Evolutionary conservation across 2,888 invertebrate species (phyloP), one percentile per base, ranked within the genome.

Genomic region (Stenoptilia bipunctidactyla): DNA sequence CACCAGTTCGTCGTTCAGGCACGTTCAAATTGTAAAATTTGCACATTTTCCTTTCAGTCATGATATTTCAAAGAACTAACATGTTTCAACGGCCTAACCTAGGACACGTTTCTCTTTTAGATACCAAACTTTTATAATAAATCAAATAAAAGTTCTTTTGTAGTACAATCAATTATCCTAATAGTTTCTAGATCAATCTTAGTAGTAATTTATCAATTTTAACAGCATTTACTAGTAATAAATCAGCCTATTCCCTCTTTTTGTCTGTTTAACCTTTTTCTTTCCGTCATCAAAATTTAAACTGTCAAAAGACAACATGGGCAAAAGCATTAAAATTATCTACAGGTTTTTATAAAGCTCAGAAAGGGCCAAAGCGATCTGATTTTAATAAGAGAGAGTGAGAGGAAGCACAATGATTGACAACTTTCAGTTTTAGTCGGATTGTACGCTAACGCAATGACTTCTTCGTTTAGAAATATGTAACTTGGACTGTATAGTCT

Each of bases 11-110:
- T 62, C 83, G 77, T 58, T 83, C 82, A 64, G 83, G 83, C 65
- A 82, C 79, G 63, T 83, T 83, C 66, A 83, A 82, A 74, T 83
- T 83, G 75, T 83, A 83, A 68, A 82, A 83, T 61, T 82, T 83
- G 75, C 83, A 83, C 83, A 83, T 83, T 82, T 82, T 83, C 56
- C 82, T 77, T 74, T 83, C 83, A 72, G 76, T 83, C 83, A 83
- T 83, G 76, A 72, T 82, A 83, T 68, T 75, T 67, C 66, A 76
- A 72, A 63, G 58, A 61, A 73, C 65, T 80, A 79, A 73, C 82
- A 82, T 83, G 82, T 79, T 83, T 80, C 66, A 72, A 79, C 77
- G 77, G 75, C 75, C 80, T 83, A 80, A 80, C 80, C 82, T 83
- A 80, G 66, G 75, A 79, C 77, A 82, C 77, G 77, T 77, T 76